These are phyloP conservation scores for Oscheius sp. DNA, from an alignment of 1,140 invertebrate species.

Conservation along the genomic window DNA sequence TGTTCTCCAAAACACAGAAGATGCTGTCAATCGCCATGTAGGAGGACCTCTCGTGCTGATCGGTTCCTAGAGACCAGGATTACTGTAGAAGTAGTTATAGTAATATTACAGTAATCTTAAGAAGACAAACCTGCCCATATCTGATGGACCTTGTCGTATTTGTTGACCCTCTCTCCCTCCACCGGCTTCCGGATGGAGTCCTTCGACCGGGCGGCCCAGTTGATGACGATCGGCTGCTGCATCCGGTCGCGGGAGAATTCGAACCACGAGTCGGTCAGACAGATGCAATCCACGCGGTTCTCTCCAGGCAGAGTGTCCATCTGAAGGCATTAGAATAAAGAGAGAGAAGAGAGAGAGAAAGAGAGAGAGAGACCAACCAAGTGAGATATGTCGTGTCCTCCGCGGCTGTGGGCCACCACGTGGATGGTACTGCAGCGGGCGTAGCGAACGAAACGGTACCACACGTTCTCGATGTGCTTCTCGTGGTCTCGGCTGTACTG, in stretches of 20 bases:
- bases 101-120: too few relatives aligned
- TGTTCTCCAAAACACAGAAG: neutral
- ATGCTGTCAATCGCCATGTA: neutral
- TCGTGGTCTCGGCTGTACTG: neutral
- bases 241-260: neutral
- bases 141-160: neutral
- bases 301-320: neutral
- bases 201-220: neutral
- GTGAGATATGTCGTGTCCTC: neutral
- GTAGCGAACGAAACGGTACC: neutral
- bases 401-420: neutral
- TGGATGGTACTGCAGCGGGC: neutral
- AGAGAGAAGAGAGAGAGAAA: neutral
- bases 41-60: neutral
- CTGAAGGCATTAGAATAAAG: neutral
- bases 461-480: neutral
- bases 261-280: neutral
- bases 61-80: neutral
- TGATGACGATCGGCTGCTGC: neutral
- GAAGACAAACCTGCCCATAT: constrained; percentile 2
- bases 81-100: neutral
- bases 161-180: neutral
- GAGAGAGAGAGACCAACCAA: neutral
- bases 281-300: neutral
- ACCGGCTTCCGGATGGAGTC: neutral